A percentile compares a stretch with the other conserved stretches of the same genome.
Conservation (phyloP, 2,113 vertebrate genomes). For the Gymnorhina tibicen region DNA sequence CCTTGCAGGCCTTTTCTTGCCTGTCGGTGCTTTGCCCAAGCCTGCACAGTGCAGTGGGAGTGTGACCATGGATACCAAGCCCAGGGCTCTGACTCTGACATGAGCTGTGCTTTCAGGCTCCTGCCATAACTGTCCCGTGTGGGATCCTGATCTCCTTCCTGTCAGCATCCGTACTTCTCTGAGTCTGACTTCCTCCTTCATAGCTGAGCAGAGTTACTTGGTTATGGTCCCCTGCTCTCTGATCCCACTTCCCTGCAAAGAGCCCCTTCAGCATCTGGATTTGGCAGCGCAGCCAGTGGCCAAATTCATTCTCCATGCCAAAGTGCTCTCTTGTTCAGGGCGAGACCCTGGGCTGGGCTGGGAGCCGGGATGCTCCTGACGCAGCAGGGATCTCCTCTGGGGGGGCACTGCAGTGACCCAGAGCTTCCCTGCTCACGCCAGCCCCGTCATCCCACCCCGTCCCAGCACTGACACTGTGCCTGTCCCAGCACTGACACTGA, state of each 20-base stretch:
- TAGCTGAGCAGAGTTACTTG: neutral
- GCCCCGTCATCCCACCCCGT: neutral
- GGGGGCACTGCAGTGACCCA: neutral
- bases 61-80: neutral
- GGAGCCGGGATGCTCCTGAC: neutral
- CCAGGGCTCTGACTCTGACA: neutral
- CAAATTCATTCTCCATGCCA: neutral
- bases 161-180: neutral
- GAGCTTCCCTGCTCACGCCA: neutral
- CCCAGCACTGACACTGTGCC: too few species aligned
- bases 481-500: neutral
- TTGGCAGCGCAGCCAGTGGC: neutral
- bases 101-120: neutral
- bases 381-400: neutral
- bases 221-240: neutral
- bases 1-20: neutral
- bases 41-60: neutral
- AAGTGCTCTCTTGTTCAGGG: neutral
- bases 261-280: neutral
- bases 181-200: accelerated
- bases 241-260: neutral
- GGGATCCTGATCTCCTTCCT: neutral
- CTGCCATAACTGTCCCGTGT: accelerated
- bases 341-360: neutral
- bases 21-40: neutral